Conservation (phyloP, 37 sponge, comb jelly and placozoan genomes). For the Spongilla lacustris region DNA sequence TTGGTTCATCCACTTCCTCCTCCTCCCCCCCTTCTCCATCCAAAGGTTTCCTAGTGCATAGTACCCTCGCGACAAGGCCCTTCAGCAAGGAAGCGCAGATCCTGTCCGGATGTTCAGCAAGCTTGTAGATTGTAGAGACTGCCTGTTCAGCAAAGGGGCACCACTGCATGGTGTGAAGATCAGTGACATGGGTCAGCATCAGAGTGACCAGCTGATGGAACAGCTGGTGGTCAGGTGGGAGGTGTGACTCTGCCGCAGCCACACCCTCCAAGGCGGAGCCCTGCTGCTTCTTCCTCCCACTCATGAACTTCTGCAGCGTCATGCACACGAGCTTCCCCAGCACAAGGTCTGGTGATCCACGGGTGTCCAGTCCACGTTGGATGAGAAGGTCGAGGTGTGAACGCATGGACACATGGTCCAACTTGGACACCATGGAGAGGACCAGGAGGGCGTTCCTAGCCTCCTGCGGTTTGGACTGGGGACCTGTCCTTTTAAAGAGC, state of each 20-base stretch:
- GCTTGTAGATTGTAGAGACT: constrained; percentile 61
- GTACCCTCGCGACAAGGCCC: constrained; percentile 18
- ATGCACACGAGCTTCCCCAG: constrained; percentile 63
- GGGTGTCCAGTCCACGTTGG: not conserved
- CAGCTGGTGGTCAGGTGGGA: constrained; percentile 49
- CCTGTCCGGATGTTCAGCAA: constrained; percentile 73
- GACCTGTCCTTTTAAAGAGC: constrained; percentile 19
- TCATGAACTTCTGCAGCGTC: constrained; percentile 48
- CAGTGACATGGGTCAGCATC: constrained; percentile 7
- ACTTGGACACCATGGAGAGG: constrained; percentile 61
- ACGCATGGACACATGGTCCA: not conserved
- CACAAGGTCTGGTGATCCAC: constrained; percentile 30
- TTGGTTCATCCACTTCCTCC: not conserved
- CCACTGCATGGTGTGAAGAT: constrained; percentile 53
- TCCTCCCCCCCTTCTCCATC: no score
- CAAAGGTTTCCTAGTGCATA: not conserved
- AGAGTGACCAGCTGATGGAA: constrained; percentile 43
- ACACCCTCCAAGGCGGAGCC: not conserved
- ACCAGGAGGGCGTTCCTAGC: constrained; percentile 26
- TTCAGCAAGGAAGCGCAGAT: constrained; percentile 57
- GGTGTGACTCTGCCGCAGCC: not conserved
- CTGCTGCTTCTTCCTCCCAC: constrained; percentile 1
- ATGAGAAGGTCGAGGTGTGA: not conserved
- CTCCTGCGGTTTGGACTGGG: not conserved
- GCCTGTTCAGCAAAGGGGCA: constrained; percentile 83